Percentiles rank a stretch among this genome's conserved stretches.
These are phyloP conservation scores for Blennius ocellaris DNA, from an alignment of 2,113 vertebrate genomes.

Conservation along the genomic window DNA sequence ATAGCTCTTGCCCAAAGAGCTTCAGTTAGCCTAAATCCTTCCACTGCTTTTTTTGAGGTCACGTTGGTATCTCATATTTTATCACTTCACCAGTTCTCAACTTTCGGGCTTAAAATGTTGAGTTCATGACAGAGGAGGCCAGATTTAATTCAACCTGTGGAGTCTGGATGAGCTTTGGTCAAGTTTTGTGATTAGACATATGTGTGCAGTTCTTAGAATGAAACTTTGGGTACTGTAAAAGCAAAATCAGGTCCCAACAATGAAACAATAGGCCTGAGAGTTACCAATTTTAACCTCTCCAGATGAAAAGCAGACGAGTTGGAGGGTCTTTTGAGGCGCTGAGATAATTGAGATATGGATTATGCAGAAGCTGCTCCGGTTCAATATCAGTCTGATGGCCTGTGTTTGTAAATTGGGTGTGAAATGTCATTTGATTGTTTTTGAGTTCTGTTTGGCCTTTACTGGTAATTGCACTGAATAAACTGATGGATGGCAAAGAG, in stretches of 20 bases:
- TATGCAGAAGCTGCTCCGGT: conserved; percentile 25
- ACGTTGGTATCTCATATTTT: conserved; percentile 26
- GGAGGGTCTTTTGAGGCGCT: conserved; percentile 26
- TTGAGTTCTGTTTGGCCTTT: conserved; percentile 35
- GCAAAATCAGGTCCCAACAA: neutral
- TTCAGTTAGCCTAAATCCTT: conserved; percentile 32
- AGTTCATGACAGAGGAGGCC: conserved; percentile 31
- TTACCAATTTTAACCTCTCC: neutral
- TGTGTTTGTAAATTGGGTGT: conserved; percentile 27
- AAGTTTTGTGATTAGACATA: no score
- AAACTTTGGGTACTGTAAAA: no score
- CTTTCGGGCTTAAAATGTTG: conserved; percentile 24
- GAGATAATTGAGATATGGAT: conserved; percentile 40
- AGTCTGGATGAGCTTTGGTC: conserved; percentile 44
- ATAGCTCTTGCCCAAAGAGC: conserved; percentile 8
- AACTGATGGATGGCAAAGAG: conserved; percentile 13
- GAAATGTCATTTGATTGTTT: conserved; percentile 45
- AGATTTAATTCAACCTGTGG: conserved; percentile 51
- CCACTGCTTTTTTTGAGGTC: conserved; percentile 25
- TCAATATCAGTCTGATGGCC: conserved; percentile 30
- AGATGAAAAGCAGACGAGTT: conserved; percentile 4
- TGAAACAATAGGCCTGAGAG: neutral
- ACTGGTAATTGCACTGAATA: conserved; percentile 42
- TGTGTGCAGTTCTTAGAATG: no score
- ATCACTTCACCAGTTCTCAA: conserved; percentile 27